Evolutionary conservation across 2,888 invertebrate species (phyloP), one percentile per base, ranked within the genome.

Genomic region (Lapara coniferarum): DNA sequence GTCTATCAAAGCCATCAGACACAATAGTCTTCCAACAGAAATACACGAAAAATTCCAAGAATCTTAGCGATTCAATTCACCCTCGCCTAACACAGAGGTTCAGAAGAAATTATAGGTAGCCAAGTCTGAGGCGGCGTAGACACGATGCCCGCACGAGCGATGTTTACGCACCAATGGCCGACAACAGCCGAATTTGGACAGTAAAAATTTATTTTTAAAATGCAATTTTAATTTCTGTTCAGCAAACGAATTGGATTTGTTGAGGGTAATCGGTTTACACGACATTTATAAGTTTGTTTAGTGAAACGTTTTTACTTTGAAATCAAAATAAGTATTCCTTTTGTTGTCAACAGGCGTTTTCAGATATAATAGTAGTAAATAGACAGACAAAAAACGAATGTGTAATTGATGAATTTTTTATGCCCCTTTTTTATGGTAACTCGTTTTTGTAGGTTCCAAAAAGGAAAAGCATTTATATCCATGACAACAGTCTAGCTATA

Each of bases 191-290:
- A 44, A 3, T 49, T 49, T 16, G 46, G 16, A 10, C 37, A 16
- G 59, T 63, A 63, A 63, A 63, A 63, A 63, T 49, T 63, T 46
- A 49, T 63, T 63, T 63, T 12, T 16, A 44, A 63, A 63, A 63
- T 63, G 12, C 46, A 46, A 46, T 49, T 49, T 58, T 63, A 19
- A 63, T 63, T 63, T 63, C 12, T n/a, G 46, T 63, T 12, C 59
- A 16, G 19, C 16, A 16, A 59, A 58, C 16, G 30, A 7, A 37
- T 13, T 4, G n/a, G n/a, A 44, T 13, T 46, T 63, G 44, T 63
- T 63, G 59, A 37, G 37, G 16, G 16, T 59, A 46, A 59, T 59
- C 59, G 46, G 46, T n/a, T 63, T 63, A 46, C n/a, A 16, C 25
- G 25, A 25, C 16, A 52, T 55, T 55, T 55, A 16, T 55, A 63